Evolutionary conservation across 53 echinoderm and acorn worm species (phyloP).

Genomic region (Hippasteria phrygiana): DNA sequence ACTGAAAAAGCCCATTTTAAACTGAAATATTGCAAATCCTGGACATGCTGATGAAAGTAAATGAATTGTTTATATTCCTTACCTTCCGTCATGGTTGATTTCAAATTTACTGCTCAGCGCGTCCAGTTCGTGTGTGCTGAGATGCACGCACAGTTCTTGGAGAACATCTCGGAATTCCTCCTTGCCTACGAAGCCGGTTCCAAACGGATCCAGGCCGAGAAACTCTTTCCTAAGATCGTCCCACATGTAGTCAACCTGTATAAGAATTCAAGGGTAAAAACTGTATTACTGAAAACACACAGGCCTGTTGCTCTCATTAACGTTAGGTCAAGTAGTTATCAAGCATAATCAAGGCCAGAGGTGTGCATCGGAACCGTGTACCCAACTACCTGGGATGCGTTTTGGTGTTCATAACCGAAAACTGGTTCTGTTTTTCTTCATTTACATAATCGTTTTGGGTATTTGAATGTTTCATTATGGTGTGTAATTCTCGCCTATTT

Average conservation of each 20-base stretch:
- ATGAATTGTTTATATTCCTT: slow-evolving; percentile 1
- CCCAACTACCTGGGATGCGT: too few relatives aligned
- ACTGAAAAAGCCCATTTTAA: too few relatives aligned
- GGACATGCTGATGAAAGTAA: not conserved
- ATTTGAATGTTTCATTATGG: too few relatives aligned
- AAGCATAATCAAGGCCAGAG: too few relatives aligned
- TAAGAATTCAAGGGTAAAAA: not conserved
- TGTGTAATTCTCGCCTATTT: too few relatives aligned
- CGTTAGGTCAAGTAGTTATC: too few relatives aligned
- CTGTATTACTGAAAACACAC: not conserved
- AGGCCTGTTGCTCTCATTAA: not conserved
- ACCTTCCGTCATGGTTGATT: slow-evolving; percentile 87
- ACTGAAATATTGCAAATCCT: too few relatives aligned
- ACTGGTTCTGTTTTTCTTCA: too few relatives aligned
- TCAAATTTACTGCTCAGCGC: slow-evolving; percentile 91
- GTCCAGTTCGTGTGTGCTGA: slow-evolving; percentile 85
- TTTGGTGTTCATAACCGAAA: too few relatives aligned
- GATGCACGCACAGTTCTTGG: slow-evolving; percentile 92
- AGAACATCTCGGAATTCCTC: slow-evolving; percentile 92
- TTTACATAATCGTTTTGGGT: too few relatives aligned
- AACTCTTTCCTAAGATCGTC: slow-evolving; percentile 94
- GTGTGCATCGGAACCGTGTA: too few relatives aligned
- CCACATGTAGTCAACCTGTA: slow-evolving; percentile 95
- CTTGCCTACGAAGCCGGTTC: slow-evolving; percentile 85
- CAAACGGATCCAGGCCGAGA: slow-evolving; percentile 82